These are phyloP conservation scores for Typhlichthys eigenmanni DNA, from an alignment of 2,797 vertebrate genomes.

Conservation along the genomic window DNA sequence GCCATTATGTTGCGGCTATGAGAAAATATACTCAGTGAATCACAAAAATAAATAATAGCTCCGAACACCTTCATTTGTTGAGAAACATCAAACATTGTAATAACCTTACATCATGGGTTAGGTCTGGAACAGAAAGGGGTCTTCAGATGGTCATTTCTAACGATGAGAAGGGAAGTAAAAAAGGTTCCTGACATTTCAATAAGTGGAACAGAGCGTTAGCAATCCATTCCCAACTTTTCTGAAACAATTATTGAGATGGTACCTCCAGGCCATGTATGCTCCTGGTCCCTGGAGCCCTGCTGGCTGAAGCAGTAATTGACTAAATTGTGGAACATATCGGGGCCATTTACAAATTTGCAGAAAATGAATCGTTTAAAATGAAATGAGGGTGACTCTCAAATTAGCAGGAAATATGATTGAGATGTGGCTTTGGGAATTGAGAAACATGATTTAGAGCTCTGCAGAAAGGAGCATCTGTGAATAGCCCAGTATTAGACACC, in stretches of 20 bases:
- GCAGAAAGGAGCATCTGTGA: constrained; percentile 85
- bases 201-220: constrained; percentile 99
- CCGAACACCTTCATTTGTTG: constrained; percentile 6
- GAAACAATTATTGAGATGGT: constrained; percentile 99
- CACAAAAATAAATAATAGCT: constrained; percentile 12
- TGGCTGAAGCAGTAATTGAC: constrained; percentile 99
- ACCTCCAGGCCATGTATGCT: constrained; percentile 99
- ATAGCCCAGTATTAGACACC: constrained; percentile 78
- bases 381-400: constrained; percentile 99
- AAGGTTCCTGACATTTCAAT: constrained; percentile 99
- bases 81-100: constrained; percentile 22
- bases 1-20: neutral
- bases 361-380: constrained; percentile 99
- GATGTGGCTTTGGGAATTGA: constrained; percentile 97
- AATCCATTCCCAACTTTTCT: constrained; percentile 99
- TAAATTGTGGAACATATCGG: constrained; percentile 99
- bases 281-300: constrained; percentile 97
- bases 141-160: constrained; percentile 23
- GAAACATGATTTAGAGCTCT: constrained; percentile 84
- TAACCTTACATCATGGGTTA: neutral
- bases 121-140: neutral
- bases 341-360: constrained; percentile 99
- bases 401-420: constrained; percentile 99
- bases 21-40: neutral
- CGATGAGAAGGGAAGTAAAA: constrained; percentile 55